phyloP scores from a whole-genome alignment of 2,888 invertebrate species.

The Xestia xanthographa region DNA sequence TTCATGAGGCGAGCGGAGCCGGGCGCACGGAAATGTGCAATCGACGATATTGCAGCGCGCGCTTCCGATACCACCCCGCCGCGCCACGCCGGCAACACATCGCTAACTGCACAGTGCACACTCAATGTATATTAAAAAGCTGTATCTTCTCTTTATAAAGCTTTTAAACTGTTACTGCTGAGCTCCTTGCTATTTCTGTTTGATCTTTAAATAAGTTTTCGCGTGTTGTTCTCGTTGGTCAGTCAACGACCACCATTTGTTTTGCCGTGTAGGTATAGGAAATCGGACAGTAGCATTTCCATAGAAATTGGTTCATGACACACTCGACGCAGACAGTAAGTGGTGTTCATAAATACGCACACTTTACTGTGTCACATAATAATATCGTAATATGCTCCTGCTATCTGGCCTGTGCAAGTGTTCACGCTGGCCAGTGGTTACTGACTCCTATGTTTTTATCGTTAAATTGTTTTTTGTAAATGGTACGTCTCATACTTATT shows the following conservation, averaged over 20 bases:
- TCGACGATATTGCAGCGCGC: constrained; percentile 71
- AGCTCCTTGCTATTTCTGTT: constrained; percentile 22
- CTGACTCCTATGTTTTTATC: constrained; percentile 23
- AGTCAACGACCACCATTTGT: not conserved
- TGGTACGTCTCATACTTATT: constrained; percentile 37
- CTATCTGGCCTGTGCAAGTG: not conserved
- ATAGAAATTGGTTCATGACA: constrained; percentile 34
- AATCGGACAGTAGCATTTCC: constrained; percentile 9
- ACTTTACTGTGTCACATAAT: constrained; percentile 27
- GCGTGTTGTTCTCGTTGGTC: constrained; percentile 8
- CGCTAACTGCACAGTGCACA: constrained; percentile 32
- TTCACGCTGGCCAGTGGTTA: not conserved
- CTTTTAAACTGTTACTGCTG: constrained; percentile 23
- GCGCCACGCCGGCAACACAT: constrained; percentile 24
- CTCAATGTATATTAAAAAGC: constrained; percentile 40
- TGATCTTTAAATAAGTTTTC: constrained; percentile 16
- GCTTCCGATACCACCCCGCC: constrained; percentile 58
- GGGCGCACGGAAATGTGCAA: constrained; percentile 72
- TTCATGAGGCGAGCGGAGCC: constrained; percentile 68
- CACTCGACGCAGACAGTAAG: not conserved
- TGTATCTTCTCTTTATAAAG: constrained; percentile 37
- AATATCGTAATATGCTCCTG: not conserved
- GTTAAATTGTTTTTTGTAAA: constrained; percentile 24
- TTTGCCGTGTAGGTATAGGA: constrained; percentile 6
- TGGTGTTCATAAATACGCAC: constrained; percentile 28